Evolutionary conservation across 1,140 invertebrate species (phyloP).

Genomic region (Dinoponera quadriceps): DNA sequence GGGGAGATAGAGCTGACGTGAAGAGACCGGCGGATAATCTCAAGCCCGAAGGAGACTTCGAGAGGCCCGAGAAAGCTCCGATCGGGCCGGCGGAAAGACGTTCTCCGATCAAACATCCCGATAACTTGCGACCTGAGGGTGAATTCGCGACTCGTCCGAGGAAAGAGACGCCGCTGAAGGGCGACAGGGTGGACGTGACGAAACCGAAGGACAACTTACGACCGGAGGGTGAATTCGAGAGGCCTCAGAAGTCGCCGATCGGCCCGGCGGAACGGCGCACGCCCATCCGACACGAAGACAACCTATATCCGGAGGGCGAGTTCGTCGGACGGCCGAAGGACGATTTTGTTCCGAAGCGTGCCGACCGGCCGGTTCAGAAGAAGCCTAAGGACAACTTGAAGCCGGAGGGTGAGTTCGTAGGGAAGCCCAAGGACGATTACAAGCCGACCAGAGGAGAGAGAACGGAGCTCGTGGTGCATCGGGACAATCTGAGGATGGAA

Average conservation of each 20-base stretch:
- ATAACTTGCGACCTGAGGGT: slow-evolving; percentile 85
- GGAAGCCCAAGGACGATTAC: slow-evolving; percentile 74
- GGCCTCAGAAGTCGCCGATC: slow-evolving; percentile 63
- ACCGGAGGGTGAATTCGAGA: slow-evolving; percentile 87
- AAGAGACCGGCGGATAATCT: slow-evolving; percentile 86
- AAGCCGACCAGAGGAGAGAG: slow-evolving; percentile 75
- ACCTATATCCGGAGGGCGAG: slow-evolving; percentile 85
- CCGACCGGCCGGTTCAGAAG: slow-evolving; percentile 87
- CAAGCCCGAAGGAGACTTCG: slow-evolving; percentile 87
- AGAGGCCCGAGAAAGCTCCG: slow-evolving; percentile 82
- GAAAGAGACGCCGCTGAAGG: slow-evolving; percentile 69
- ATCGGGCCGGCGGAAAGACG: slow-evolving; percentile 83
- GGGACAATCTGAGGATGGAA: slow-evolving; percentile 88
- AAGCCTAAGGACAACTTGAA: slow-evolving; percentile 89
- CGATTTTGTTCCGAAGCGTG: slow-evolving; percentile 87
- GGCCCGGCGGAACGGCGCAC: slow-evolving; percentile 80
- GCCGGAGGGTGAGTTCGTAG: slow-evolving; percentile 88
- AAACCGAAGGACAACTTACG: slow-evolving; percentile 84
- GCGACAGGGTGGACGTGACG: slow-evolving; percentile 74
- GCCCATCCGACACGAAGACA: slow-evolving; percentile 83
- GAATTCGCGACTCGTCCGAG: slow-evolving; percentile 83
- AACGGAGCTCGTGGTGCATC: slow-evolving; percentile 83
- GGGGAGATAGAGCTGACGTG: slow-evolving; percentile 82
- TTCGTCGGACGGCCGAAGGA: slow-evolving; percentile 86
- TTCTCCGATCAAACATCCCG: slow-evolving; percentile 79